These are phyloP conservation scores for Aegithalos caudatus DNA, from an alignment of 2,113 vertebrate genomes.

Conservation along the genomic window DNA sequence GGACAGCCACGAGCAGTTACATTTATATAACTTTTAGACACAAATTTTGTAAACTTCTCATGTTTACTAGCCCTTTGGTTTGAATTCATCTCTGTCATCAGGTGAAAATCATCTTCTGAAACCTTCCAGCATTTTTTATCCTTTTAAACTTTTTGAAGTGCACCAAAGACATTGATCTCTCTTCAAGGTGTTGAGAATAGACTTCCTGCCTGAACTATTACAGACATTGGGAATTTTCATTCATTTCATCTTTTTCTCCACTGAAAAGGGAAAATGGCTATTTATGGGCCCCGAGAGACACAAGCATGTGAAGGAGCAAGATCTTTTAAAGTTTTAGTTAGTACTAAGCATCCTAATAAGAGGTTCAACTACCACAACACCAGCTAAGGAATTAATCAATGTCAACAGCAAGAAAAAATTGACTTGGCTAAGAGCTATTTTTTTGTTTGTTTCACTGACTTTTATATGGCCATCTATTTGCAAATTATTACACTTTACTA, in stretches of 20 bases:
- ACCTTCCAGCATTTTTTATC: not conserved
- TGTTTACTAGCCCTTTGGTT: not conserved
- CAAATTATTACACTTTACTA: not conserved
- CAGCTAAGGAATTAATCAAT: not conserved
- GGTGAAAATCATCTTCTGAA: not conserved
- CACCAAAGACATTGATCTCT: not conserved
- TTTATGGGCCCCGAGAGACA: not conserved
- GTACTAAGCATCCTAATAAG: not conserved
- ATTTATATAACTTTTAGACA: not conserved
- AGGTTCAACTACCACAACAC: not conserved
- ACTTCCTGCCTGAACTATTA: not conserved
- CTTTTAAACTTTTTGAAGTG: not conserved
- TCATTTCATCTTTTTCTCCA: not conserved
- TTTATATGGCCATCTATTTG: not conserved
- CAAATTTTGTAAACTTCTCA: not conserved
- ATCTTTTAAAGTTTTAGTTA: not conserved
- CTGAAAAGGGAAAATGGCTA: not conserved
- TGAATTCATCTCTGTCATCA: not conserved
- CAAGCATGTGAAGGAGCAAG: not conserved
- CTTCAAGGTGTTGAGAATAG: not conserved
- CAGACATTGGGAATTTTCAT: not conserved
- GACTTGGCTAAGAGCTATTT: not conserved
- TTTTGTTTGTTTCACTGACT: not conserved
- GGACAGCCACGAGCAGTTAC: too few relatives aligned
- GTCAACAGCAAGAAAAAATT: not conserved